A percentile compares a stretch with the other conserved stretches of the same genome.
Evolutionary conservation across 2,888 invertebrate species (phyloP).

Genomic region (Venusia cambrica): DNA sequence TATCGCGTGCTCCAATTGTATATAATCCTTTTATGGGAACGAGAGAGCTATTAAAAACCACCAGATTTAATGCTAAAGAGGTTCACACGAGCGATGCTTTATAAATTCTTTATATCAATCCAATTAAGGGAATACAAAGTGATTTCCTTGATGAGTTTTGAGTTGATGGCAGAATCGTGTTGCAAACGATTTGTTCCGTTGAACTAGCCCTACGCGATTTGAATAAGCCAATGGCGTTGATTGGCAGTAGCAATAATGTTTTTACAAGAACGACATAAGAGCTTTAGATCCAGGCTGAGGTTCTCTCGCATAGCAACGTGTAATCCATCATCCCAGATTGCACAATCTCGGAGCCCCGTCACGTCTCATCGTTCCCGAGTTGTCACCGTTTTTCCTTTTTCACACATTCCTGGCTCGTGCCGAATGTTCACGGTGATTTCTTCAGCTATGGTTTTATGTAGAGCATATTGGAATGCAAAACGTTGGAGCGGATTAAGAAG

Average conservation of each 20-base stretch:
- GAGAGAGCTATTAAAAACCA: conserved; percentile 43
- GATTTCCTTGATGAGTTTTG: conserved; percentile 30
- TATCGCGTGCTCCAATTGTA: conserved; percentile 66
- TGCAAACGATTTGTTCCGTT: conserved; percentile 17
- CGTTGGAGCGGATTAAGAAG: conserved; percentile 20
- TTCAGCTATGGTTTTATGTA: conserved; percentile 42
- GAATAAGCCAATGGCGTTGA: background rate
- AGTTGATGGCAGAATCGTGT: conserved; percentile 26
- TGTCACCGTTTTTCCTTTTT: conserved; percentile 41
- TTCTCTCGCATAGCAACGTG: conserved; percentile 10
- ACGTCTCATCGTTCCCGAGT: conserved; percentile 24
- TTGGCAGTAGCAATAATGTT: background rate
- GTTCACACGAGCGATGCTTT: conserved; percentile 54
- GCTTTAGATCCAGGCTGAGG: conserved; percentile 2
- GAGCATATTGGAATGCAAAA: conserved; percentile 32
- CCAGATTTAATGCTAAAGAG: conserved; percentile 30
- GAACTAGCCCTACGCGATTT: background rate
- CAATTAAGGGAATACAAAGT: conserved; percentile 32
- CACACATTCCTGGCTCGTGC: conserved; percentile 68
- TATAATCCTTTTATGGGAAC: conserved; percentile 53
- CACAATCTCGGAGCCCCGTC: conserved; percentile 34
- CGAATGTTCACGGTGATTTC: conserved; percentile 50
- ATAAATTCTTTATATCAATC: conserved; percentile 51
- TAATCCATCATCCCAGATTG: conserved; percentile 41
- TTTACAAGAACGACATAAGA: background rate